Evolutionary conservation across 2,888 invertebrate species (phyloP).

Genomic region (Pollenia angustigena): DNA sequence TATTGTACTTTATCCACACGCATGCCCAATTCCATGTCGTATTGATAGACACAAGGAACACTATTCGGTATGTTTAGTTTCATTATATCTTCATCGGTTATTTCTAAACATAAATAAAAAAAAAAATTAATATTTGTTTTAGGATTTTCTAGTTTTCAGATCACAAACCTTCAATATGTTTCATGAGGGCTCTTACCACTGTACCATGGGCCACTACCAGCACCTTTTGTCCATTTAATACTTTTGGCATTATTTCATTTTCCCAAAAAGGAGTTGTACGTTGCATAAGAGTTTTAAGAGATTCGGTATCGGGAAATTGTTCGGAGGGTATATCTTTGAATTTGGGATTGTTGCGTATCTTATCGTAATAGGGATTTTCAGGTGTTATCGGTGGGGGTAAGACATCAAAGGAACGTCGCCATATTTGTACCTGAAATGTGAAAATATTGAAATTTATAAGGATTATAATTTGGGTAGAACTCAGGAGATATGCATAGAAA

Average conservation of each 20-base stretch:
- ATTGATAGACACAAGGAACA: slow-evolving; percentile 91
- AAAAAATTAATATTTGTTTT: neutral
- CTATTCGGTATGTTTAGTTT: slow-evolving; percentile 91
- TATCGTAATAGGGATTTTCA: slow-evolving; percentile 90
- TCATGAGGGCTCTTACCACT: slow-evolving; percentile 93
- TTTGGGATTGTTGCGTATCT: slow-evolving; percentile 90
- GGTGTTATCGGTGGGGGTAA: slow-evolving; percentile 92
- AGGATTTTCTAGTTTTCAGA: neutral
- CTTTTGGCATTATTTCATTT: slow-evolving; percentile 88
- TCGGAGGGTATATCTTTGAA: slow-evolving; percentile 89
- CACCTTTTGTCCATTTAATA: slow-evolving; percentile 90
- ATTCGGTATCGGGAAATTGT: slow-evolving; percentile 93
- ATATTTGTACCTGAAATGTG: slow-evolving; percentile 88
- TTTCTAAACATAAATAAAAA: slow-evolving; percentile 84
- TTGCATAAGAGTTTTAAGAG: slow-evolving; percentile 91
- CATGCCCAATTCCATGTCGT: slow-evolving; percentile 88
- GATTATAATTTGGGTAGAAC: neutral
- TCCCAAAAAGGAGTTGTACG: slow-evolving; percentile 95
- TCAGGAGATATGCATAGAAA: neutral
- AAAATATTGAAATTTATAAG: neutral
- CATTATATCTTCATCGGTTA: slow-evolving; percentile 90
- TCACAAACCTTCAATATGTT: slow-evolving; percentile 90
- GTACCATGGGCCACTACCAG: slow-evolving; percentile 95
- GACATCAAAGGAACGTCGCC: slow-evolving; percentile 93
- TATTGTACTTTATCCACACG: slow-evolving; percentile 90